Base-by-base conservation (phyloP, 2,888 invertebrate genomes). In the Cryptocephalus moraei region DNA sequence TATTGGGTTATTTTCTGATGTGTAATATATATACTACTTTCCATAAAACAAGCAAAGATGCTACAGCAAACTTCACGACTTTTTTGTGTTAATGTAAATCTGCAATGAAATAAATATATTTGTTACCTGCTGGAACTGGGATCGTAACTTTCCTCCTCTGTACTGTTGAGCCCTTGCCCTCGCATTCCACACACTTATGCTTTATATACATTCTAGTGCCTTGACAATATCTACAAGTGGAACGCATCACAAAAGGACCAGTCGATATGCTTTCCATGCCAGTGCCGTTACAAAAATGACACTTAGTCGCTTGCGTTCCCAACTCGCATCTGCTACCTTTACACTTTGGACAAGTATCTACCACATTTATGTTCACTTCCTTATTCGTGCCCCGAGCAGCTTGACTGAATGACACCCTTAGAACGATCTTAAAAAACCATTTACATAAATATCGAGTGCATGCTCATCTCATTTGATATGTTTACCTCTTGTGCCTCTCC, bases 301-400 rank as follows among this genome's bases (percentile, higher is more conserved):
- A 99, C 50, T 82, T 82, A 2, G 84, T 80, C 8, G 95, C 81
- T 65, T 90, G 91, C 0, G 91, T 90, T n/a, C 99, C 97, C 0
- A 81, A 85, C 65, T 95, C 94, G 64, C 89, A 87, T 49, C 90
- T 81, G 2, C 78, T 74, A 0, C 99, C 99, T 39, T 71, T 67
- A 67, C 99, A 99, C 67, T 88, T 91, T 0, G 83, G 81, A 67
- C 99, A 99, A 1, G 82, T 86, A 65, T 97, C 97, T 8, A 94
- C 81, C 0, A 96, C 84, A 70, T 97, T 97, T 4, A 99, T 73
- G 53, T 80, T 80, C 1, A 97, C 78, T 43, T 95, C 92, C 70
- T 97, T 99, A 69, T 93, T 94, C 0, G 91, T 84, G 33, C 99
- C 99, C 4, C 95, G 78, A 0, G 95, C 96, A 8, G 99, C 96